Evolutionary conservation across 2,113 vertebrate species (phyloP).

Genomic region (Speoplatyrhinus poulsoni): DNA sequence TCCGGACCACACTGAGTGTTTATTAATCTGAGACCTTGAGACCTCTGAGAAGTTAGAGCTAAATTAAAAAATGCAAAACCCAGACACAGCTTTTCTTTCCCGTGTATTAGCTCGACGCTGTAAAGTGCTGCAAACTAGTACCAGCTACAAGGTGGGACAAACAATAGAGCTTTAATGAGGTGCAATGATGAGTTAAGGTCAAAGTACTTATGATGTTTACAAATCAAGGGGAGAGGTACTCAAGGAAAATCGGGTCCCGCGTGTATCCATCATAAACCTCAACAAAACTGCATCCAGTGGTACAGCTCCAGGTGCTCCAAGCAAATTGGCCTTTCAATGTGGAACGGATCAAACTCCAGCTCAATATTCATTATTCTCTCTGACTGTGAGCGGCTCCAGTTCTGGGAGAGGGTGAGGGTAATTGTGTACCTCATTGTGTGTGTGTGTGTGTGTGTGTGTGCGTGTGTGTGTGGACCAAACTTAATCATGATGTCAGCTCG

Average conservation of each 20-base stretch:
- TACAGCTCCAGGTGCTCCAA: slow-evolving; percentile 91
- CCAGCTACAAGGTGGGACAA: slow-evolving; percentile 74
- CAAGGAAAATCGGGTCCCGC: slow-evolving; percentile 79
- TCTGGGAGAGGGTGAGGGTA: slow-evolving; percentile 87
- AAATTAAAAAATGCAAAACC: slow-evolving; percentile 47
- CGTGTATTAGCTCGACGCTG: slow-evolving; percentile 44
- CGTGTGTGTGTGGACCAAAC: slow-evolving; percentile 88
- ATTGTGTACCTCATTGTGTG: slow-evolving; percentile 92
- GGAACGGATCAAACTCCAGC: slow-evolving; percentile 95
- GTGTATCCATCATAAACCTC: slow-evolving; percentile 90
- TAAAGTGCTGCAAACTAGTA: slow-evolving; percentile 48
- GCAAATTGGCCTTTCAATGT: slow-evolving; percentile 95
- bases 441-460: slow-evolving; percentile 84
- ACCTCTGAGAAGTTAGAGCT: slow-evolving; percentile 60
- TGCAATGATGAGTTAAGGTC: slow-evolving; percentile 73
- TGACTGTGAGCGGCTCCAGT: slow-evolving; percentile 86
- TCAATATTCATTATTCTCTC: slow-evolving; percentile 98
- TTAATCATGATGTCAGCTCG: slow-evolving; percentile 99
- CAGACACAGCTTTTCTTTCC: slow-evolving; percentile 36
- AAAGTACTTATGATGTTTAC: slow-evolving; percentile 75
- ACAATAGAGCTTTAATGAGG: slow-evolving; percentile 69
- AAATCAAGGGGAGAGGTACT: slow-evolving; percentile 67
- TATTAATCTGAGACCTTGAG: slow-evolving; percentile 82
- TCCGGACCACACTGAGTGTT: slow-evolving; percentile 73
- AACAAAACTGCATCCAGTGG: slow-evolving; percentile 85